A percentile compares a stretch with the other conserved stretches of the same genome.
Evolutionary conservation across 2,888 invertebrate genomes (phyloP).

Genomic region (Myathropa florea): DNA sequence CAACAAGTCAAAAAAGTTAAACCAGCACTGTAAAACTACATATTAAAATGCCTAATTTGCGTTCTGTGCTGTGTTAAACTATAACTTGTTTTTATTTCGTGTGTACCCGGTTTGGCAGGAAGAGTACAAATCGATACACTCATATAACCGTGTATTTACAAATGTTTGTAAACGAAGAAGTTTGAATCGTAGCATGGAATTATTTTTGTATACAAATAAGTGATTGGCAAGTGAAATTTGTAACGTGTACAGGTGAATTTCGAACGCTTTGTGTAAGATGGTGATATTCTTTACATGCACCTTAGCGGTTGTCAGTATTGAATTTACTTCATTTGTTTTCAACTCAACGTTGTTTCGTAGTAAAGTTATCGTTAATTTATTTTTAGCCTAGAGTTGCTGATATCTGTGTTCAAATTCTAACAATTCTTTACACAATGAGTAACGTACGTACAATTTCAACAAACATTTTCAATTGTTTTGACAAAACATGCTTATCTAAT

Average conservation of each 20-base stretch:
- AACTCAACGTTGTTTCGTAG: neutral
- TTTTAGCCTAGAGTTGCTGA: neutral
- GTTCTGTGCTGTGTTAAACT: neutral
- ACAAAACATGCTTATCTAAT: neutral
- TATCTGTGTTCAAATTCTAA: neutral
- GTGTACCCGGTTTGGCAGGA: slow-evolving; percentile 51
- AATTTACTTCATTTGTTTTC: neutral
- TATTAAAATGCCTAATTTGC: neutral
- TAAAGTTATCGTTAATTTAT: slow-evolving; percentile 2
- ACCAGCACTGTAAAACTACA: slow-evolving; percentile 7
- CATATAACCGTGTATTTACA: neutral
- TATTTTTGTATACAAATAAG: slow-evolving; percentile 14
- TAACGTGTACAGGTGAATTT: neutral
- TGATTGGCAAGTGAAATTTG: slow-evolving; percentile 44
- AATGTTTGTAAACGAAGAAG: neutral
- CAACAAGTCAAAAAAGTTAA: neutral
- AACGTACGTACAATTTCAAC: neutral
- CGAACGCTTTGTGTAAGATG: neutral
- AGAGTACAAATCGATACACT: neutral
- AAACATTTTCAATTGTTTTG: neutral
- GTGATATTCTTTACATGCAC: neutral
- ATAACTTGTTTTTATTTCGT: slow-evolving; percentile 24
- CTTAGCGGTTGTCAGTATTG: neutral
- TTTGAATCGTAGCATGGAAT: slow-evolving; percentile 9
- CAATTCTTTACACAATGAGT: neutral